phyloP scores from a whole-genome alignment of 2,888 invertebrate species.

The Thymelicus acteon region DNA sequence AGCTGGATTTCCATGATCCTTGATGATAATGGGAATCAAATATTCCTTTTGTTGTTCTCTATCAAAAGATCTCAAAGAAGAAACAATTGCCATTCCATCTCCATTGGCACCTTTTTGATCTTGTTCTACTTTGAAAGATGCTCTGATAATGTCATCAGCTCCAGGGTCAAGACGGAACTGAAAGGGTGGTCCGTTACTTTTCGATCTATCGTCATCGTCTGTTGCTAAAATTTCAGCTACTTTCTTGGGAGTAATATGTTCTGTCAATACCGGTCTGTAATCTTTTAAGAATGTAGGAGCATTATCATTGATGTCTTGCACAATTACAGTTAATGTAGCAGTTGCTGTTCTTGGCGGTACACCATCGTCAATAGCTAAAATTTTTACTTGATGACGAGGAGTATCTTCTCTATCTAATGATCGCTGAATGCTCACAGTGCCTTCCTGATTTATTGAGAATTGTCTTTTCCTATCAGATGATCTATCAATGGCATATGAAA shows the following conservation, averaged over 20 bases:
- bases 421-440: constrained; percentile 97
- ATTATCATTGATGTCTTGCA: constrained; percentile 98
- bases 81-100: constrained; percentile 99
- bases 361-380: constrained; percentile 97
- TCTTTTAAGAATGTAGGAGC: constrained; percentile 97
- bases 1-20: constrained; percentile 98
- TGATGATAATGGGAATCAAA: constrained; percentile 98
- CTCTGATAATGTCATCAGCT: constrained; percentile 96
- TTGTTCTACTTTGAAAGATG: constrained; percentile 98
- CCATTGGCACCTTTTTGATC: constrained; percentile 99
- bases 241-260: constrained; percentile 95
- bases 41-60: constrained; percentile 98
- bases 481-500: constrained; percentile 95
- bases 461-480: constrained; percentile 96
- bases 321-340: constrained; percentile 96
- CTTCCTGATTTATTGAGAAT: constrained; percentile 97
- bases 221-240: constrained; percentile 97
- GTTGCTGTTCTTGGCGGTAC: constrained; percentile 97
- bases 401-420: constrained; percentile 97
- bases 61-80: constrained; percentile 96
- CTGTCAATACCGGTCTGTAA: constrained; percentile 95
- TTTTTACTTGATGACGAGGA: constrained; percentile 97
- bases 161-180: constrained; percentile 96
- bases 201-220: constrained; percentile 96
- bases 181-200: constrained; percentile 98